Conservation (phyloP, 2,797 vertebrate genomes). For the Leuciscus waleckii region DNA sequence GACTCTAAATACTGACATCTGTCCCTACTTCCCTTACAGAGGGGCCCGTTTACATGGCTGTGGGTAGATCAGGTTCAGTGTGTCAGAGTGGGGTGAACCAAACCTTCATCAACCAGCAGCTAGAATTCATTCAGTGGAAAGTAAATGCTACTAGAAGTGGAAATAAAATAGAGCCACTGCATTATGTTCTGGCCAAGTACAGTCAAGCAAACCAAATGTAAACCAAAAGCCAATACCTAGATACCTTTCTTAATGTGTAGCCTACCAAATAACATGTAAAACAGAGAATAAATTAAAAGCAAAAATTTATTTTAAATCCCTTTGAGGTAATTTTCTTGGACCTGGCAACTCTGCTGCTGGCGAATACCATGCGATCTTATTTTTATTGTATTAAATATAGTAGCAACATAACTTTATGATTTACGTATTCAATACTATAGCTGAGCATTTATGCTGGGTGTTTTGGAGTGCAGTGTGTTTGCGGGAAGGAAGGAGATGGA, state of each 20-base stretch:
- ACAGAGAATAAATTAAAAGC: background rate
- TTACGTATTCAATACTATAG: background rate
- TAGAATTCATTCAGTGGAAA: conserved; percentile 37
- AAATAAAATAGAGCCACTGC: background rate
- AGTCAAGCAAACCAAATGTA: background rate
- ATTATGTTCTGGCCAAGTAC: background rate
- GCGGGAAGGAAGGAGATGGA: conserved; percentile 17
- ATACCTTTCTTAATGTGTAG: too few species aligned
- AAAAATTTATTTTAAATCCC: background rate
- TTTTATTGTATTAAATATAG: background rate
- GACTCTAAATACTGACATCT: conserved; percentile 54
- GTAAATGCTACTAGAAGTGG: background rate
- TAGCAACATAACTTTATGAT: conserved; percentile 1
- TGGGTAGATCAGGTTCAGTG: conserved; percentile 22
- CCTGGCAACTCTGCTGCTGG: background rate
- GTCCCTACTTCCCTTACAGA: conserved; percentile 40
- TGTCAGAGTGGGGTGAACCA: conserved; percentile 17
- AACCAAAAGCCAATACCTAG: background rate
- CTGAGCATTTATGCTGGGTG: conserved; percentile 2
- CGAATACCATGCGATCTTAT: too few species aligned
- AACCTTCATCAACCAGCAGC: conserved; percentile 15
- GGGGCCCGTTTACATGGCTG: conserved; percentile 23
- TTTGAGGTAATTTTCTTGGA: background rate
- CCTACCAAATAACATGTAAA: background rate
- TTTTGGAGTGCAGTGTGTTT: background rate